Evolutionary conservation across 2,888 invertebrate genomes (phyloP).

Genomic region (Melieria crassipennis): DNA sequence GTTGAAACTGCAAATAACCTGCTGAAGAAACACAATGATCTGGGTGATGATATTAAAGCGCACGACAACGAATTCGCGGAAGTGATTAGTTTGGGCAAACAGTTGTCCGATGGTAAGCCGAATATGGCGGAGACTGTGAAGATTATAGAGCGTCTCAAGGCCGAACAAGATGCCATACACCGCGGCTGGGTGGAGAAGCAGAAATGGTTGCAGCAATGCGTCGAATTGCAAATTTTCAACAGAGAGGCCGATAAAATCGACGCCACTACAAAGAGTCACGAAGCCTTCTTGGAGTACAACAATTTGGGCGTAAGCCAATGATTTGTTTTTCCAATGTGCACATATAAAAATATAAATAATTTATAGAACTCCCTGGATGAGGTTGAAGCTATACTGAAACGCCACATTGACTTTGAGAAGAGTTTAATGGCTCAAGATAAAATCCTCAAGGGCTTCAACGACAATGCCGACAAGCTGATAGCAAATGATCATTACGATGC

Average conservation of each 20-base stretch:
- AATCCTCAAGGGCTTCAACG: conserved; percentile 82
- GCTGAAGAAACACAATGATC: conserved; percentile 89
- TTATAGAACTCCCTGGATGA: conserved; percentile 84
- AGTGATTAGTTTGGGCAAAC: conserved; percentile 80
- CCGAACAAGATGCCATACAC: conserved; percentile 79
- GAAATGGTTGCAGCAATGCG: conserved; percentile 84
- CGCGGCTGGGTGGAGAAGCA: conserved; percentile 88
- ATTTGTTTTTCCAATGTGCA: too few relatives aligned
- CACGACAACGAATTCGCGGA: conserved; percentile 90
- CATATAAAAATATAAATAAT: neutral
- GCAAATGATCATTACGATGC: conserved; percentile 82
- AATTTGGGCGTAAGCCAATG: conserved; percentile 80
- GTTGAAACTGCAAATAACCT: conserved; percentile 92
- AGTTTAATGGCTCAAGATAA: conserved; percentile 94
- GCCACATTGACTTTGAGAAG: conserved; percentile 93
- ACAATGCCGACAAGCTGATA: conserved; percentile 84
- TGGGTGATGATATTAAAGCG: conserved; percentile 89
- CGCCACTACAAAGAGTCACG: conserved; percentile 92
- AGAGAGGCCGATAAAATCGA: conserved; percentile 97
- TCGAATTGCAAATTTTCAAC: conserved; percentile 91
- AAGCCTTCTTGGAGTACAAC: conserved; percentile 89
- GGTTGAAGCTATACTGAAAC: conserved; percentile 90
- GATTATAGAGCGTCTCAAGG: conserved; percentile 76
- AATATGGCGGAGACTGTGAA: conserved; percentile 80
- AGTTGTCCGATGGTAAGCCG: conserved; percentile 79